These are phyloP conservation scores for Podargus strigoides DNA, from an alignment of 2,797 vertebrate genomes.

Conservation along the genomic window DNA sequence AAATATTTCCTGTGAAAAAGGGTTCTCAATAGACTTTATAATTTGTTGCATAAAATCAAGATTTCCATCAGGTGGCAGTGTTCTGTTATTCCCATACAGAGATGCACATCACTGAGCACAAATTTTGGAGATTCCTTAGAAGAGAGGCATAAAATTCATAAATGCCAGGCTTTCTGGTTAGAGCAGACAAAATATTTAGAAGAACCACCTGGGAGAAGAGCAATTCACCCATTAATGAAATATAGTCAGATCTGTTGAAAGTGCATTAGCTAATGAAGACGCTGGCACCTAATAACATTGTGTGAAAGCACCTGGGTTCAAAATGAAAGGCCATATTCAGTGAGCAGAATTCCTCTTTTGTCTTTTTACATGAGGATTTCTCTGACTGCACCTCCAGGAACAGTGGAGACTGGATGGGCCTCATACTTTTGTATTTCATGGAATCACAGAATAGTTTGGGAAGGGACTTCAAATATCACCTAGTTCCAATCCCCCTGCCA, in stretches of 20 bases:
- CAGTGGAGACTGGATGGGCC: neutral
- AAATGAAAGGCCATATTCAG: neutral
- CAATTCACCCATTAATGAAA: neutral
- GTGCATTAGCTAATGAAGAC: neutral
- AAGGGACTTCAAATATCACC: too few relatives aligned
- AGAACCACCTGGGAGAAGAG: neutral
- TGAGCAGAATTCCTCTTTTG: neutral
- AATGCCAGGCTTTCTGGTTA: neutral
- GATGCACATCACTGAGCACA: too few relatives aligned
- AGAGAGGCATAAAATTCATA: neutral
- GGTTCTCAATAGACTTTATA: neutral
- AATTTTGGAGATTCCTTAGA: neutral
- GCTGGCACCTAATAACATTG: accelerated
- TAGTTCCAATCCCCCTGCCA: too few relatives aligned
- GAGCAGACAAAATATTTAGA: neutral
- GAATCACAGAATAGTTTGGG: too few relatives aligned
- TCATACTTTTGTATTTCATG: neutral
- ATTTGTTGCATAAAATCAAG: neutral
- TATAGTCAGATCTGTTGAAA: neutral
- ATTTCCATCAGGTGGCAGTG: neutral
- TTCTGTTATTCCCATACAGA: neutral
- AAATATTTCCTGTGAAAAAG: neutral
- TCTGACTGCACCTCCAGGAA: neutral
- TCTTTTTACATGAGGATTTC: neutral
- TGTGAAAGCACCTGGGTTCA: neutral